phyloP scores from a whole-genome alignment of 2,888 invertebrate species.

The Fabriciana adippe region DNA sequence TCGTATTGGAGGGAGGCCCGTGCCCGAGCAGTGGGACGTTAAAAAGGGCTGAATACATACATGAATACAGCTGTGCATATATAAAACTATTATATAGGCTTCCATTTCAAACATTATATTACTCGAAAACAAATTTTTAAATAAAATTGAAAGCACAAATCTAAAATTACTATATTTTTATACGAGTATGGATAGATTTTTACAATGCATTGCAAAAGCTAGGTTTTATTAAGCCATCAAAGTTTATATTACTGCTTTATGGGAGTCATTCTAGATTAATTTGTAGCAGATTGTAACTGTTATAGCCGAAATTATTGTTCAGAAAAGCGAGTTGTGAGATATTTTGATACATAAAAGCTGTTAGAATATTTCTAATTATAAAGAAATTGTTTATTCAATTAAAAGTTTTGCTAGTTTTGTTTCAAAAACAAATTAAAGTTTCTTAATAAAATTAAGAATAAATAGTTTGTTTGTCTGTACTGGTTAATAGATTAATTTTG shows the following conservation, averaged over 20 bases:
- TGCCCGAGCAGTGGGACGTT: no score
- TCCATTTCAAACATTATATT: no score
- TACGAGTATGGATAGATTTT: conserved; percentile 1
- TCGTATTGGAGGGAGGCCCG: no score
- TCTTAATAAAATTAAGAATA: no score
- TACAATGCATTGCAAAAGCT: conserved; percentile 13
- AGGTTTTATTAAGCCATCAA: conserved; percentile 14
- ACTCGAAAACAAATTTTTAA: no score
- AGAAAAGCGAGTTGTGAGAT: not conserved
- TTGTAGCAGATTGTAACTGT: conserved; percentile 10
- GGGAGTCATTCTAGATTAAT: conserved; percentile 4
- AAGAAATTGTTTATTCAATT: conserved; percentile 3
- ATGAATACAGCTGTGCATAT: no score
- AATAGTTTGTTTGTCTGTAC: no score
- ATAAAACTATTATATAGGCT: no score
- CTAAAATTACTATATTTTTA: not conserved
- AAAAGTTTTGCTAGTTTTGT: not conserved
- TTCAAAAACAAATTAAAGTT: no score
- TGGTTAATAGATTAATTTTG: no score
- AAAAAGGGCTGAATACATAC: no score
- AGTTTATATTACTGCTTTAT: conserved; percentile 18
- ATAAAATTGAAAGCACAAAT: not conserved
- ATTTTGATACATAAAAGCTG: not conserved
- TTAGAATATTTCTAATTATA: not conserved
- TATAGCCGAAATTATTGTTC: not conserved